Base-by-base conservation (phyloP, 2,113 vertebrate species). In the Nannobrachium achirus region DNA sequence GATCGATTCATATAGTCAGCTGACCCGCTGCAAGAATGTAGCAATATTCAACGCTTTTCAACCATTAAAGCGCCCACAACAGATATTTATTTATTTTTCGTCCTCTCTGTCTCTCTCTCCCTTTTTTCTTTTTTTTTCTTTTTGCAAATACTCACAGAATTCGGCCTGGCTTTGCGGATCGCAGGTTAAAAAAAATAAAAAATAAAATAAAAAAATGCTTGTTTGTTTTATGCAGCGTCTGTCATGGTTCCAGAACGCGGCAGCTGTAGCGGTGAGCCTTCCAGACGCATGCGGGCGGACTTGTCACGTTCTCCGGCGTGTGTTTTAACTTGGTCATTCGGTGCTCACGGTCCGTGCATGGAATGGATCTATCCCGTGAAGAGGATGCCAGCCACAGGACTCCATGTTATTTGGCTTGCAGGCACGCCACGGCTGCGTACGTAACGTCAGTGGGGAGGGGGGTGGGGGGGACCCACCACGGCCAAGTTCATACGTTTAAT, bases 401-500 rank as follows among this genome's bases (percentile, higher is more conserved):
- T 93, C 92, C 93, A 93, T 93, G 89, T 93, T 92, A 86, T 85
- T 86, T 71, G 78, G 85, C 89, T 89, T 63, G 80, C 88, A 80
- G 89, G 85, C 90, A 85, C 89, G 89, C 90, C 89, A 88, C 88
- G 86, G 91, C 89, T 69, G 86, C 87, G 90, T 87, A 74, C 89
- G 91, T 93, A 90, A 93, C 92, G 90, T 93, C 87, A 78, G 63
- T 75, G 73, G 85, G 84, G 85, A 80, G 80, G 85, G 66, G 79
- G 84, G 39, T 82, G 79, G 79, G 71, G 56, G 73, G 59, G 68
- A 41, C 65, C 48, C 62, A 5, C 3, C 57, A 13, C 18, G n/a
- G 56, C 9, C 53, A 71, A 82, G 66, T 83, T 85, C 39, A 60
- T 85, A 33, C 2, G 25, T 2, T 2, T 25, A 25, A 25, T 25